phyloP scores from a whole-genome alignment of 2,888 invertebrate species.

The Patella caerulea region DNA sequence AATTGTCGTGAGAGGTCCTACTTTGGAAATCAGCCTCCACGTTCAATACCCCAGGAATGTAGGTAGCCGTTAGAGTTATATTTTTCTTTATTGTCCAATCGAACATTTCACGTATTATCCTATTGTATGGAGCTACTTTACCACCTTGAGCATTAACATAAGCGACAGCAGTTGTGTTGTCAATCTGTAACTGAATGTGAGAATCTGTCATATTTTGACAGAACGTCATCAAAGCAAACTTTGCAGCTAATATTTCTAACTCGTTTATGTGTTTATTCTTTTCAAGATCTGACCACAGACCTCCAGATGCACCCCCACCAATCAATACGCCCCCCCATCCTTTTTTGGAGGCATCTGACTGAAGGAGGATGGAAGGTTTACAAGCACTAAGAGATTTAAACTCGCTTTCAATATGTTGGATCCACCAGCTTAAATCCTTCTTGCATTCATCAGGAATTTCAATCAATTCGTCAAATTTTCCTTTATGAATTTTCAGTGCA shows the following conservation, averaged over 20 bases:
- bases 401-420: not conserved
- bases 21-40: too few relatives aligned
- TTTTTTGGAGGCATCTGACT: slow-evolving; percentile 15
- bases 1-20: too few relatives aligned
- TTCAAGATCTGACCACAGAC: slow-evolving; percentile 3
- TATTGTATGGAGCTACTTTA: slow-evolving; percentile 18
- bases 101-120: slow-evolving; percentile 17
- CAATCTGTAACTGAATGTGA: slow-evolving; percentile 12
- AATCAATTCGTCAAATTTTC: slow-evolving; percentile 24
- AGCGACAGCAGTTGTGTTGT: slow-evolving; percentile 25
- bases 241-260: slow-evolving; percentile 1
- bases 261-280: not conserved
- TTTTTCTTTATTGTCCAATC: slow-evolving; percentile 16
- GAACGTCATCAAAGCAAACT: not conserved
- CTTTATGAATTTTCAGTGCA: slow-evolving; percentile 12
- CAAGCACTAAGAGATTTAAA: slow-evolving; percentile 5
- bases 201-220: slow-evolving; percentile 4
- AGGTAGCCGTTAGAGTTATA: slow-evolving; percentile 21
- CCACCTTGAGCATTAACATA: slow-evolving; percentile 22
- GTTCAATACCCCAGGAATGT: slow-evolving; percentile 18
- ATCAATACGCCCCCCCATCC: slow-evolving; percentile 23
- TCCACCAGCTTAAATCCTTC: slow-evolving; percentile 17
- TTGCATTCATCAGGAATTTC: not conserved
- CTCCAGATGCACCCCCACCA: slow-evolving; percentile 3
- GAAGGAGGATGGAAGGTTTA: slow-evolving; percentile 2